Evolutionary conservation across 1,140 invertebrate genomes (phyloP).

Genomic region (Luehdorfia chinensis): DNA sequence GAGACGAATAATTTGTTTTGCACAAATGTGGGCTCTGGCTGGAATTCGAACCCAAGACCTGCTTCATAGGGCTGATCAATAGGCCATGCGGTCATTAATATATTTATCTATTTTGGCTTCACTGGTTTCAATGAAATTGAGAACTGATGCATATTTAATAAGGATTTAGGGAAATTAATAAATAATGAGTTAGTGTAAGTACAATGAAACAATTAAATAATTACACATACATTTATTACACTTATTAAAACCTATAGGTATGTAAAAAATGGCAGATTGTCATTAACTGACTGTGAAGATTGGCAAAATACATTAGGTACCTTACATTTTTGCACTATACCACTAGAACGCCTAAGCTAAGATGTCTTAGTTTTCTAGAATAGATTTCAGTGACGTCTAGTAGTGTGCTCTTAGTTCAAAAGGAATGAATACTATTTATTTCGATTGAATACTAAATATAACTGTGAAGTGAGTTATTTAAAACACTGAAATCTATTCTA

Average conservation of each 20-base stretch:
- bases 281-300: conserved; percentile 65
- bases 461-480: background rate
- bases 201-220: conserved; percentile 39
- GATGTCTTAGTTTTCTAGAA: conserved; percentile 35
- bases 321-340: conserved; percentile 56
- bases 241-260: conserved; percentile 72
- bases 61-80: too few relatives aligned
- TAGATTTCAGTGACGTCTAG: conserved; percentile 42
- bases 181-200: too few relatives aligned
- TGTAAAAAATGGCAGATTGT: conserved; percentile 75
- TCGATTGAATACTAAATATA: background rate
- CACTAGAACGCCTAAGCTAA: conserved; percentile 56
- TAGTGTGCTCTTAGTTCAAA: conserved; percentile 16
- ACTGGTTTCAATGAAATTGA: too few relatives aligned
- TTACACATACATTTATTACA: conserved; percentile 71
- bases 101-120: too few relatives aligned
- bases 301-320: conserved; percentile 68
- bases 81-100: too few relatives aligned
- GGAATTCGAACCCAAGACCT: too few relatives aligned
- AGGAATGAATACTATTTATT: conserved; percentile 4
- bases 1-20: too few relatives aligned
- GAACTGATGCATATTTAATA: too few relatives aligned
- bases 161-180: too few relatives aligned
- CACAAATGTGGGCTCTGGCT: too few relatives aligned
- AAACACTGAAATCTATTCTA: conserved; percentile 40